Evolutionary conservation across 2,113 vertebrate species (phyloP), one percentile per base, ranked within the genome.

Genomic region (Phyllostomus discolor): DNA sequence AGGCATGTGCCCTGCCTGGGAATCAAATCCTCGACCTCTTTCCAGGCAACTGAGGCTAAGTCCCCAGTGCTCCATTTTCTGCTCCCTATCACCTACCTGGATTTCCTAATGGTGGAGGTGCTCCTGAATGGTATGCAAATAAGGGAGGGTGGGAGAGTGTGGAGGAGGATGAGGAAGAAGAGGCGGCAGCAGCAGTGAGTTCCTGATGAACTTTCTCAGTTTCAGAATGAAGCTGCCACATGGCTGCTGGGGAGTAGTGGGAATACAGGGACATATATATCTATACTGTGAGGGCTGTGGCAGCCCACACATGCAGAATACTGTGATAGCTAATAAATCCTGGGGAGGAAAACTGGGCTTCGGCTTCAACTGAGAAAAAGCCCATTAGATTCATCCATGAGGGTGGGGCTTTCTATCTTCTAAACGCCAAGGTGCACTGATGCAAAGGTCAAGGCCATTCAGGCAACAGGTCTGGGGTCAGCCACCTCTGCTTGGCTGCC

Each of bases 241-340:
- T 66, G 89, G 80, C 80, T 75, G 87, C 73, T 52, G 73, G 91
- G 94, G 89, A 80, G 79, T 88, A 28, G 78, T 92, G 93, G 96
- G 93, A 84, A 80, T 90, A 57, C 43, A 19, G 66, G 96, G 89
- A 96, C 75, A 94, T 70, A 80, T 86, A 88, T 81, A 88, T 96
- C 79, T 52, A 57, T 54, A 76, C 52, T 8, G n/a, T 38, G 88
- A 76, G 81, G 94, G 78, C 78, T 66, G 93, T 6, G 67, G 76
- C 50, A 0, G 75, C 95, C 90, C 94, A 79, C 92, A 43, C 88
- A 46, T 1, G 8, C 52, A 33, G 70, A 79, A 50, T 12, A 24
- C 16, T 70, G 19, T 31, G 59, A 54, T 17, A 85, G 95, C 80
- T 97, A 80, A 95, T 72, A 82, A 95, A 54, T 59, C 31, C 76